These are phyloP conservation scores for Malurus splendens DNA, from an alignment of 2,797 vertebrate species.

Conservation along the genomic window DNA sequence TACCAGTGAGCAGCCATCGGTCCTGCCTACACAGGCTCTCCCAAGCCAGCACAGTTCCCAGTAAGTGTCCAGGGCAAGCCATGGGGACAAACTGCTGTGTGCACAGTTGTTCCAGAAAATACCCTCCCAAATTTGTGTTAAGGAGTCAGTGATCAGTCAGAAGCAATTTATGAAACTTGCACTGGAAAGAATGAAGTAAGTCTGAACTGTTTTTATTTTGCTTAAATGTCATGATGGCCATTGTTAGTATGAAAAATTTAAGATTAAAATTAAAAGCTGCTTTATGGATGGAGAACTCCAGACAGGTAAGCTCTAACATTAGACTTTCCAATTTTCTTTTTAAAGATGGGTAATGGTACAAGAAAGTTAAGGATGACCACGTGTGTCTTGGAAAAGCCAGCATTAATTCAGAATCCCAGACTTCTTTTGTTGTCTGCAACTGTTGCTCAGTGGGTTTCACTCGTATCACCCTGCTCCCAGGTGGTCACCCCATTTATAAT, in stretches of 20 bases:
- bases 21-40: neutral
- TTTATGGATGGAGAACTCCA: neutral
- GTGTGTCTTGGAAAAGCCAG: neutral
- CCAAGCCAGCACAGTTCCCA: neutral
- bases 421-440: fast-evolving
- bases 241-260: neutral
- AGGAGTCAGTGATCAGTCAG: neutral
- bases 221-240: neutral
- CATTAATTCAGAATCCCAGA: neutral
- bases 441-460: neutral
- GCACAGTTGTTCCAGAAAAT: neutral
- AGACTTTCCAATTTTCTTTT: neutral
- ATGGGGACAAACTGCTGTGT: neutral
- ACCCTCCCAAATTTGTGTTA: neutral
- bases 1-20: neutral
- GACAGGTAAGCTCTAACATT: neutral
- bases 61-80: neutral
- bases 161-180: neutral
- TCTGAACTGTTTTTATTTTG: neutral
- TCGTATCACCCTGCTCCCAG: neutral
- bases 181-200: neutral
- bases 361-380: neutral
- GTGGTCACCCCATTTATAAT: neutral
- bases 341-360: neutral
- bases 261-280: neutral